A percentile compares a stretch with the other conserved stretches of the same genome.
phyloP scores from a whole-genome alignment of 2,888 invertebrate species.

The Athetis lepigone region DNA sequence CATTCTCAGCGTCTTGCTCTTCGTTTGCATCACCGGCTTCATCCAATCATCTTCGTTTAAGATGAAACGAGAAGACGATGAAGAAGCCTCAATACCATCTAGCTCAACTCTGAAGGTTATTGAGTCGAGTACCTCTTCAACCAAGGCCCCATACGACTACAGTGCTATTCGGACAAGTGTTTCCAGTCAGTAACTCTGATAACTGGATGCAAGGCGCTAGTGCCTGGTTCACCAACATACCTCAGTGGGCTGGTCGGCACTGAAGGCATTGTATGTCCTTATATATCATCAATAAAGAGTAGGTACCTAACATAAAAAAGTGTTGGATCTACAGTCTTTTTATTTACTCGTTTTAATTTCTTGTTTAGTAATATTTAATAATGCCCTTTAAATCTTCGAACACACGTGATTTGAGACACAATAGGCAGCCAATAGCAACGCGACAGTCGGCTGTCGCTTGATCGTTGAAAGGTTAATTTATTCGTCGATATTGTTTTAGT shows the following conservation, averaged over 20 bases:
- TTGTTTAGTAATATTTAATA: no score
- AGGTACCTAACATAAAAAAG: no score
- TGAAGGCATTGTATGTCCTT: no score
- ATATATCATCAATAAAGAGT: no score
- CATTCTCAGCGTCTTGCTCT: neutral
- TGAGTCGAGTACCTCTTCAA: neutral
- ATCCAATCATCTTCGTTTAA: slow-evolving; percentile 15
- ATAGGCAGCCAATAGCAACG: no score
- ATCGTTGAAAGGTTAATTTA: no score
- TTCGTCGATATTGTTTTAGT: no score
- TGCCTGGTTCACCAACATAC: neutral
- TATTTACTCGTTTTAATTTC: no score
- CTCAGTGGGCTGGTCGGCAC: neutral
- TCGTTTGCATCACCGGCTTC: slow-evolving; percentile 15
- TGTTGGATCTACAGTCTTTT: no score
- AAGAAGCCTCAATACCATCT: neutral
- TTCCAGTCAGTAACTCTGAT: neutral
- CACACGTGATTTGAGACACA: no score
- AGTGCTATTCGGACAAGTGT: neutral
- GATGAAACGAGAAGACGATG: neutral
- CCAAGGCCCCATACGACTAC: neutral
- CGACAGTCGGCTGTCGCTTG: no score
- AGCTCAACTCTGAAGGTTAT: neutral
- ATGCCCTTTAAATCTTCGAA: no score
- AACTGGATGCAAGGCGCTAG: neutral